A percentile compares a stretch with the other conserved stretches of the same genome.
phyloP scores from a whole-genome alignment of 2,888 invertebrate species.

The Mythimna impura region DNA sequence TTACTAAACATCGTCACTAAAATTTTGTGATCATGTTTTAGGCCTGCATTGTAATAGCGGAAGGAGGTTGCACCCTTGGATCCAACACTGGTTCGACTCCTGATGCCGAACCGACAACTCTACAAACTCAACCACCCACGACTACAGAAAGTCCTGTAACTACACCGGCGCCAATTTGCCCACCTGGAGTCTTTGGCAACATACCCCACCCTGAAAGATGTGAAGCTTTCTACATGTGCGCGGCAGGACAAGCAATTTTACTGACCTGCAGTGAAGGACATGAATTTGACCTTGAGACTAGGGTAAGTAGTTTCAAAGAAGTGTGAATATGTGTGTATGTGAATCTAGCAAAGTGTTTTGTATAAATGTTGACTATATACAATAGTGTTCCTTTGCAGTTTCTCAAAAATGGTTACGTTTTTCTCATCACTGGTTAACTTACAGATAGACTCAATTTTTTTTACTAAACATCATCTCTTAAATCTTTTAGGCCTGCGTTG shows the following conservation, averaged over 20 bases:
- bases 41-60: constrained; percentile 28
- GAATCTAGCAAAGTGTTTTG: too few species aligned
- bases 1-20: too few species aligned
- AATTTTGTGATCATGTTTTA: not conserved
- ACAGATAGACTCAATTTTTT: too few species aligned
- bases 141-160: not conserved
- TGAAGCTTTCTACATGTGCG: constrained; percentile 67
- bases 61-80: constrained; percentile 48
- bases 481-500: constrained; percentile 17
- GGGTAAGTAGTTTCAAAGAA: constrained; percentile 2
- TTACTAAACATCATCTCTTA: not conserved
- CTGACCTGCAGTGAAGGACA: constrained; percentile 64
- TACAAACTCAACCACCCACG: not conserved
- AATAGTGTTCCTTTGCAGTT: too few species aligned
- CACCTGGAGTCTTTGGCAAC: constrained; percentile 64
- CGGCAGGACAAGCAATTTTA: constrained; percentile 57
- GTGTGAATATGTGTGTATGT: too few species aligned
- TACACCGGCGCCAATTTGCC: constrained; percentile 51
- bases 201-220: constrained; percentile 67
- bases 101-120: not conserved
- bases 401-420: not conserved
- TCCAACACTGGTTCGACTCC: constrained; percentile 12
- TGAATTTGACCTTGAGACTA: constrained; percentile 63
- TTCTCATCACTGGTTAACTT: not conserved
- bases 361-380: too few species aligned